Evolutionary conservation across 2,797 vertebrate species (phyloP).

Genomic region (Carapus acus): DNA sequence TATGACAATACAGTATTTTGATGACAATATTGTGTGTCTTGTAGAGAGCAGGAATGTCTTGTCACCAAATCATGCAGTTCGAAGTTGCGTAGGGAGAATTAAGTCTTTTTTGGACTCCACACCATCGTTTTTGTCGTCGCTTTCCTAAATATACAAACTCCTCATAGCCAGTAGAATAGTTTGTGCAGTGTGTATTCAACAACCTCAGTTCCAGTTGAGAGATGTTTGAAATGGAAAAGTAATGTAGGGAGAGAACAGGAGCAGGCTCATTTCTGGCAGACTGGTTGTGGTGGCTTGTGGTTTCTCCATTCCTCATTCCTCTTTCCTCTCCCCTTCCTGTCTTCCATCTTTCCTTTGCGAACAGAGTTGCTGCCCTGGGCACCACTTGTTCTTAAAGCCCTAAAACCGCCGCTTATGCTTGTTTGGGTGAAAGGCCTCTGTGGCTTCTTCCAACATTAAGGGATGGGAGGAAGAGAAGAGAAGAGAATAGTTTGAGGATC

Average conservation of each 20-base stretch:
- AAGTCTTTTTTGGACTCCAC: conserved; percentile 1
- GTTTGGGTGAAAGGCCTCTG: conserved; percentile 55
- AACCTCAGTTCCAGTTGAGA: conserved; percentile 54
- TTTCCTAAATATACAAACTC: conserved; percentile 34
- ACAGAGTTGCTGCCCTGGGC: conserved; percentile 46
- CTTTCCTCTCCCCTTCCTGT: conserved; percentile 46
- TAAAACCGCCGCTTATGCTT: conserved; percentile 52
- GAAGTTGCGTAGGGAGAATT: conserved; percentile 10
- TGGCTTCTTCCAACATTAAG: conserved; percentile 50
- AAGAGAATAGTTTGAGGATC: conserved; percentile 31
- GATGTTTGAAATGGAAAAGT: conserved; percentile 63
- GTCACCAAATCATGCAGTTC: not conserved
- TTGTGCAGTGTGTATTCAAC: conserved; percentile 44
- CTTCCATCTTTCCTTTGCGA: conserved; percentile 53
- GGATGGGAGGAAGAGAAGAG: conserved; percentile 16
- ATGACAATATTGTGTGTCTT: too few species aligned
- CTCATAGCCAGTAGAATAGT: conserved; percentile 46
- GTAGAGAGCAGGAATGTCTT: not conserved
- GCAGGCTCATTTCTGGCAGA: conserved; percentile 59
- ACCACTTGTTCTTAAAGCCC: conserved; percentile 53
- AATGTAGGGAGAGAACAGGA: conserved; percentile 52
- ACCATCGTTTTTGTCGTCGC: conserved; percentile 19
- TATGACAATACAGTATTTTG: not conserved
- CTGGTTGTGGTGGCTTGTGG: conserved; percentile 60
- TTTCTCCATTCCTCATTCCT: conserved; percentile 47